Evolutionary conservation across 2,797 vertebrate genomes (phyloP).

Genomic region (Sciurus carolinensis): DNA sequence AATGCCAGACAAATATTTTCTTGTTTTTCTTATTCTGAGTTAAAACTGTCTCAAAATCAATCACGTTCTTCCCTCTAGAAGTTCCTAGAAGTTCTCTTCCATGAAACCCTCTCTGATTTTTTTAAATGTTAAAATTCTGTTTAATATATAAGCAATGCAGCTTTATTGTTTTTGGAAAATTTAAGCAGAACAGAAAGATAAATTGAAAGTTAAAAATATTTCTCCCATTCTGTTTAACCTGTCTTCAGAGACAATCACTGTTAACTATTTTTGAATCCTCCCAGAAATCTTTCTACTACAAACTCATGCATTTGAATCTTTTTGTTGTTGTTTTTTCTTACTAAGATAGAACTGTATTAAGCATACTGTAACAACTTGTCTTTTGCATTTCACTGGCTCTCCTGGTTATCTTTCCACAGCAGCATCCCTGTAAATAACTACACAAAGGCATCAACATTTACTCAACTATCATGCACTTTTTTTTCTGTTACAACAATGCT

Average conservation of each 20-base stretch:
- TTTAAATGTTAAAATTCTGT: neutral
- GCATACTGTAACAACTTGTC: too few relatives aligned
- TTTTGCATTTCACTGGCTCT: too few relatives aligned
- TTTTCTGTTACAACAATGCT: neutral
- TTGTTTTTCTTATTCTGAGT: conserved; percentile 24
- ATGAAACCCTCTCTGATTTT: neutral
- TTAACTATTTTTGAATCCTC: neutral
- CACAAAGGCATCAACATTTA: neutral
- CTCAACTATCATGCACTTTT: neutral
- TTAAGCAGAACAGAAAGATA: neutral
- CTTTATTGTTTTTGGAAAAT: neutral
- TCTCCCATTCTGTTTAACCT: neutral
- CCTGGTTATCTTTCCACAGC: too few relatives aligned
- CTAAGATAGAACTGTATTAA: too few relatives aligned
- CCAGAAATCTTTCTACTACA: neutral
- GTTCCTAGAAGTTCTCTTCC: neutral
- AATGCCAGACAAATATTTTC: neutral
- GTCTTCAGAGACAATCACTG: too few relatives aligned
- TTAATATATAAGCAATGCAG: neutral
- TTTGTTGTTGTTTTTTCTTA: too few relatives aligned
- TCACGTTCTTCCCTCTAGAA: conserved; percentile 5
- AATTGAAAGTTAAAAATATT: neutral
- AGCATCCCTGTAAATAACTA: too few relatives aligned
- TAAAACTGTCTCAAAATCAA: neutral
- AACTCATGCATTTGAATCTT: too few relatives aligned